Evolutionary conservation across 2,113 vertebrate species (phyloP).

Genomic region (Arenaria interpres): DNA sequence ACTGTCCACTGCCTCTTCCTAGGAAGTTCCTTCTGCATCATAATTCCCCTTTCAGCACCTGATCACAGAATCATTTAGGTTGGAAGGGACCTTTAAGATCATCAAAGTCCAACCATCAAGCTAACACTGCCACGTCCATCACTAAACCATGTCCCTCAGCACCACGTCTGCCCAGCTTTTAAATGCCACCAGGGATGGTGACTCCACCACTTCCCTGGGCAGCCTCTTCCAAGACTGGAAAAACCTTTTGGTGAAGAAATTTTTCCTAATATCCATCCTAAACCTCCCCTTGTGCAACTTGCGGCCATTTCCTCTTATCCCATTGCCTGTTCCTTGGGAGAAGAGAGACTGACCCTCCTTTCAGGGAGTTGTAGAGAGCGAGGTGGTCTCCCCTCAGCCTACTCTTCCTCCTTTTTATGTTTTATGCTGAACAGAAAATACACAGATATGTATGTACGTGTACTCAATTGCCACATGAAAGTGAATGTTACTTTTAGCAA

Average conservation of each 20-base stretch:
- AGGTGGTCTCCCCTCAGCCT: accelerated
- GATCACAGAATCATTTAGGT: neutral
- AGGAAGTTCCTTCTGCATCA: neutral
- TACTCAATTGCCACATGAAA: neutral
- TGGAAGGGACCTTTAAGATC: neutral
- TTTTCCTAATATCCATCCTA: accelerated
- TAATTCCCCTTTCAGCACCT: neutral
- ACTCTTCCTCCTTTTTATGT: neutral
- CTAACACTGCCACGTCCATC: neutral
- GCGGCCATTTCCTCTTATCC: accelerated
- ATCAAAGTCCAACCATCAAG: accelerated
- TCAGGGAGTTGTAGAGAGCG: accelerated
- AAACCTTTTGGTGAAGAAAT: accelerated
- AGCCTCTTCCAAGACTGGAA: neutral
- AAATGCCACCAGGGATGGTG: neutral
- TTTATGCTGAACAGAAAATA: neutral
- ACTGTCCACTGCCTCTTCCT: accelerated
- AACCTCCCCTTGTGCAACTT: accelerated
- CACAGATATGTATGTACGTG: accelerated
- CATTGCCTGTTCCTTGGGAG: neutral
- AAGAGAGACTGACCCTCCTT: accelerated
- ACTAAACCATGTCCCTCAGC: accelerated
- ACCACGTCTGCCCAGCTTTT: accelerated
- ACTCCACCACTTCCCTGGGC: neutral
- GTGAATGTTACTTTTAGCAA: neutral